Evolutionary conservation across 2,797 vertebrate species (phyloP).

Genomic region (Phrynocephalus vlangalii): DNA sequence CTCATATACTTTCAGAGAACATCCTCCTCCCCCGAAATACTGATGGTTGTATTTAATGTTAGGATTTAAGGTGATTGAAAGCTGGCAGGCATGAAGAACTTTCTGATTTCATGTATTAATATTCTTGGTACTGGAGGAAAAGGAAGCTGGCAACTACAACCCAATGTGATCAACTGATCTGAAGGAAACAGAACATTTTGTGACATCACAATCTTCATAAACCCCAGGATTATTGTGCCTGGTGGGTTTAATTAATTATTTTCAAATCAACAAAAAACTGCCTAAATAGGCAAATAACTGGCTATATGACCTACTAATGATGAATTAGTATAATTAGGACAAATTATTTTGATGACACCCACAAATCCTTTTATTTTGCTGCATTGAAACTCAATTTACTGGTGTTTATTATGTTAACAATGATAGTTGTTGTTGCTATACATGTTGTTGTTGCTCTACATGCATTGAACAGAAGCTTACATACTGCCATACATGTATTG

Average conservation of each 20-base stretch:
- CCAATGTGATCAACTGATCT: slow-evolving; percentile 54
- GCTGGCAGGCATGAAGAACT: neutral
- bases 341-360: neutral
- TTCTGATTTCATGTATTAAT: slow-evolving; percentile 35
- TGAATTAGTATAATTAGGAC: neutral
- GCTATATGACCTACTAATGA: neutral
- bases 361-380: neutral
- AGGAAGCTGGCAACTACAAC: slow-evolving; percentile 49
- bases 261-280: slow-evolving; percentile 38
- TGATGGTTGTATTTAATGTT: slow-evolving; percentile 27
- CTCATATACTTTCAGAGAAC: slow-evolving; percentile 28
- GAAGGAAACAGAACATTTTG: slow-evolving; percentile 50
- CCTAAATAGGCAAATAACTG: neutral
- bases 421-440: neutral
- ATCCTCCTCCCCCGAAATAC: slow-evolving; percentile 23
- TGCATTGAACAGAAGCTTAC: neutral
- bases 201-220: slow-evolving; percentile 41
- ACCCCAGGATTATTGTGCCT: slow-evolving; percentile 13
- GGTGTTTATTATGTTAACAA: neutral
- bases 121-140: slow-evolving; percentile 14
- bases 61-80: neutral
- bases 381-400: neutral
- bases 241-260: slow-evolving; percentile 17
- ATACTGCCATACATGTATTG: slow-evolving; percentile 5
- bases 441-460: neutral